phyloP scores from a whole-genome alignment of 2,888 invertebrate species.

The Xestia ashworthii region DNA sequence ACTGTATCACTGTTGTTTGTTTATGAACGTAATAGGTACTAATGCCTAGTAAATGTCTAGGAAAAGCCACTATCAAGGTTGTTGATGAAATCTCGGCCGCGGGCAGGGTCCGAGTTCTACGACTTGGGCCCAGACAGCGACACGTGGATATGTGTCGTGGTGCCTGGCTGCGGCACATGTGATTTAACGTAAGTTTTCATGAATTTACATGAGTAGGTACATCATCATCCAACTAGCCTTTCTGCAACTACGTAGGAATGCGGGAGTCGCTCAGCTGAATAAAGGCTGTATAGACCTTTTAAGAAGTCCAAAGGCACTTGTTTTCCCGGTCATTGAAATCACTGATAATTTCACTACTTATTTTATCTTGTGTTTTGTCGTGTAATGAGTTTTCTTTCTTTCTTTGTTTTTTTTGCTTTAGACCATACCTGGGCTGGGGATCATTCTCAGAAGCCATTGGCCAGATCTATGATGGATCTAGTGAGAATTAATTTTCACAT shows the following conservation, averaged over 20 bases:
- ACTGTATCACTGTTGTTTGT: slow-evolving; percentile 1
- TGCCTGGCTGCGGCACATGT: slow-evolving; percentile 80
- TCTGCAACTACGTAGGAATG: neutral
- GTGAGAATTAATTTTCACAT: no score
- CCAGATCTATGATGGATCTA: no score
- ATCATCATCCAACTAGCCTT: neutral
- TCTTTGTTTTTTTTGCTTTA: no score
- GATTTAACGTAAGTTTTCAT: slow-evolving; percentile 73
- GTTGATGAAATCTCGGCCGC: slow-evolving; percentile 67
- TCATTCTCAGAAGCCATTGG: no score
- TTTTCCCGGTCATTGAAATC: no score
- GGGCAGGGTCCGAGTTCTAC: slow-evolving; percentile 77
- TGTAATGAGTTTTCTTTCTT: no score
- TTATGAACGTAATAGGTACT: neutral
- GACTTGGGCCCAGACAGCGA: slow-evolving; percentile 79
- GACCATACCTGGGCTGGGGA: no score
- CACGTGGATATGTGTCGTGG: slow-evolving; percentile 82
- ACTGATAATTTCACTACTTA: no score
- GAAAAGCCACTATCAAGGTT: slow-evolving; percentile 62
- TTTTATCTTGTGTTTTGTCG: no score
- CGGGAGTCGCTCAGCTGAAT: neutral
- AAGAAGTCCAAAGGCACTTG: no score
- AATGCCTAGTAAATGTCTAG: slow-evolving; percentile 61
- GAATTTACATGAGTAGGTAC: no score
- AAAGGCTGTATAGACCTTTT: no score